Evolutionary conservation across 2,888 invertebrate species (phyloP).

Genomic region (Eledona agricola): DNA sequence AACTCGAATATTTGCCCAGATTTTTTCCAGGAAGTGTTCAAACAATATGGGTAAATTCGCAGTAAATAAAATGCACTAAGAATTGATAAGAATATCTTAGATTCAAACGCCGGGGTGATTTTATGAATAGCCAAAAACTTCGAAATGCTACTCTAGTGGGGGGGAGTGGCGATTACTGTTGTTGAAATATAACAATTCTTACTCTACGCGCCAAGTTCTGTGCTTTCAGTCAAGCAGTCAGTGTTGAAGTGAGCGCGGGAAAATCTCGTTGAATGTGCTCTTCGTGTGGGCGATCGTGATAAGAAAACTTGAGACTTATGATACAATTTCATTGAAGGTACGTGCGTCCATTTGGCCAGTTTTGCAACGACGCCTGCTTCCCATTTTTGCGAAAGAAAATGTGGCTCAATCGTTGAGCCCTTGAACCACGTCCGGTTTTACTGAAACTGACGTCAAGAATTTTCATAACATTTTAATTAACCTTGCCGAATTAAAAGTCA

Average conservation of each 20-base stretch:
- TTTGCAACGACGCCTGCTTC: too few species aligned
- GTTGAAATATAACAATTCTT: conserved; percentile 35
- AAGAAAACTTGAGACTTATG: conserved; percentile 5
- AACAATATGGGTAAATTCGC: too few species aligned
- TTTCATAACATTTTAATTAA: conserved; percentile 19
- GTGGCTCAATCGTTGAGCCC: too few species aligned
- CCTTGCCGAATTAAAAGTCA: conserved; percentile 14
- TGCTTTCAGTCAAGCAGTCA: conserved; percentile 33
- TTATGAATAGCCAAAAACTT: conserved; percentile 1
- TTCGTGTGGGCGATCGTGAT: conserved; percentile 13
- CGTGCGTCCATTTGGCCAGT: neutral
- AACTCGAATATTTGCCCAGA: too few species aligned
- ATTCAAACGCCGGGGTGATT: too few species aligned
- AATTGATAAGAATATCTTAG: too few species aligned
- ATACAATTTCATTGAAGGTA: conserved; percentile 22
- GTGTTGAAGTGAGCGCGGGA: conserved; percentile 33
- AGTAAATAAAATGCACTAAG: too few species aligned
- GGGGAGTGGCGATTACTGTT: conserved; percentile 21
- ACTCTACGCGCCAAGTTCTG: conserved; percentile 33
- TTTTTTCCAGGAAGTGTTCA: too few species aligned
- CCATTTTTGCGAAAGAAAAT: too few species aligned
- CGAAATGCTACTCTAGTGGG: conserved; percentile 21
- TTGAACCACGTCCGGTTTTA: too few species aligned
- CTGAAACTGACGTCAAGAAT: conserved; percentile 12
- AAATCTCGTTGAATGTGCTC: conserved; percentile 19